Conservation (phyloP, 1,140 invertebrate species). For the Euwallacea fornicatus region DNA sequence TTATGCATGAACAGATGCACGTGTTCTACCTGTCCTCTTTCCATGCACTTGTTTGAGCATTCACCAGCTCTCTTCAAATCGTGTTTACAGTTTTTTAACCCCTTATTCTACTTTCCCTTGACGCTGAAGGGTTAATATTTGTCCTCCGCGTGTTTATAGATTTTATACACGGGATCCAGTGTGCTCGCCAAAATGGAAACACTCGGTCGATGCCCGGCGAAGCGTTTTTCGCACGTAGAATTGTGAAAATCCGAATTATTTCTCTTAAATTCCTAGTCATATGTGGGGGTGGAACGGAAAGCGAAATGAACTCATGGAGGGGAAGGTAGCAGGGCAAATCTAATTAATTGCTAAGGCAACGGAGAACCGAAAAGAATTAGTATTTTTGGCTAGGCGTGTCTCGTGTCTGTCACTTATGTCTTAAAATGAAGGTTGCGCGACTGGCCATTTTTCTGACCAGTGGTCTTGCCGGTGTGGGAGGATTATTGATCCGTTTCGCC, state of each 20-base stretch:
- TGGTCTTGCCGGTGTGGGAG: constrained; percentile 51
- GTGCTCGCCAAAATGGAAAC: no score
- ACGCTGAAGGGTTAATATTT: no score
- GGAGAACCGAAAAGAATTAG: constrained; percentile 40
- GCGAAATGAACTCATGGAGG: constrained; percentile 33
- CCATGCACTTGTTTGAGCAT: constrained; percentile 15
- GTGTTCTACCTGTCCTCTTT: constrained; percentile 41
- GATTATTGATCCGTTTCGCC: constrained; percentile 51
- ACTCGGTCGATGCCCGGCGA: no score
- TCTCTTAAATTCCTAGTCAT: constrained; percentile 35
- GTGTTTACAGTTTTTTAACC: constrained; percentile 37
- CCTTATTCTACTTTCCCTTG: constrained; percentile 1
- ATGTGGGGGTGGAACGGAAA: constrained; percentile 29
- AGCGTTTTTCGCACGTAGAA: background rate
- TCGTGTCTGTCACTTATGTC: constrained; percentile 48
- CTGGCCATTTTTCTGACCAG: constrained; percentile 52
- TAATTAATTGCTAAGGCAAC: constrained; percentile 42
- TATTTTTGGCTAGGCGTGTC: constrained; percentile 49
- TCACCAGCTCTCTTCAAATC: constrained; percentile 29
- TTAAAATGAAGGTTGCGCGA: constrained; percentile 53
- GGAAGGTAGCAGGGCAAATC: constrained; percentile 38
- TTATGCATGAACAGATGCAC: constrained; percentile 45
- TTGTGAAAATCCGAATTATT: constrained; percentile 12
- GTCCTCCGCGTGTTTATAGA: no score
- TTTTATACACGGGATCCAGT: no score